These are phyloP conservation scores for Nemotelus pantherinus DNA, from an alignment of 2,888 invertebrate genomes.

Conservation along the genomic window DNA sequence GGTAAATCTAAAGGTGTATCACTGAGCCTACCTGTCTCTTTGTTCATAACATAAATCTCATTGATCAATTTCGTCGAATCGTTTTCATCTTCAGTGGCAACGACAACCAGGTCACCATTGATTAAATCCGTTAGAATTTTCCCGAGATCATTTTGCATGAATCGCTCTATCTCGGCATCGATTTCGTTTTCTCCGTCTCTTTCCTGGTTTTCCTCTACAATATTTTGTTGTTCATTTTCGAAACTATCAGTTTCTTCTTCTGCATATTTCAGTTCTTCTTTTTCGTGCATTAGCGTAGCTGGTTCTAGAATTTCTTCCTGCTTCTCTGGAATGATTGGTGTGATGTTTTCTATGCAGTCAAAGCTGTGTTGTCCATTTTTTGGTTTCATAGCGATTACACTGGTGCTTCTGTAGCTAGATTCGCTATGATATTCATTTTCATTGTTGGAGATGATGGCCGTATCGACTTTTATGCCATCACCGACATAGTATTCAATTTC, in stretches of 20 bases:
- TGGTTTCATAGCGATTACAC: too few species aligned
- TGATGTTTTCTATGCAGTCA: too few species aligned
- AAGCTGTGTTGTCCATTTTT: too few species aligned
- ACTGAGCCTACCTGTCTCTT: constrained; percentile 59
- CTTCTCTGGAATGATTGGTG: too few species aligned
- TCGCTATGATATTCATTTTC: too few species aligned
- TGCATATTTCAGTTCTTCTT: background rate
- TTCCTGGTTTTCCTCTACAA: background rate
- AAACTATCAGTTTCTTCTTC: constrained; percentile 3
- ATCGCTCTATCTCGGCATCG: constrained; percentile 36
- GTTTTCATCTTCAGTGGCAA: constrained; percentile 59
- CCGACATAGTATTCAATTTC: too few species aligned
- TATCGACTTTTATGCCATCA: too few species aligned
- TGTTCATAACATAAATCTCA: constrained; percentile 62
- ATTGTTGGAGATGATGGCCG: too few species aligned
- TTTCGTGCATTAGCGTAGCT: background rate
- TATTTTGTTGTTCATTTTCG: background rate
- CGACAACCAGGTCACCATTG: constrained; percentile 61
- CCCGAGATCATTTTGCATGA: constrained; percentile 55
- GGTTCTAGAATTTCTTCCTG: background rate
- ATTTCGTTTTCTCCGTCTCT: constrained; percentile 25
- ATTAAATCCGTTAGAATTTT: constrained; percentile 59
- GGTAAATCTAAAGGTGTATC: constrained; percentile 63
- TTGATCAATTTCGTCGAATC: constrained; percentile 57
- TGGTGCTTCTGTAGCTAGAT: too few species aligned